Percentiles rank a stretch among this genome's conserved stretches.
phyloP scores from a whole-genome alignment of 2,888 invertebrate genomes.

The Limnephilus auricula region DNA sequence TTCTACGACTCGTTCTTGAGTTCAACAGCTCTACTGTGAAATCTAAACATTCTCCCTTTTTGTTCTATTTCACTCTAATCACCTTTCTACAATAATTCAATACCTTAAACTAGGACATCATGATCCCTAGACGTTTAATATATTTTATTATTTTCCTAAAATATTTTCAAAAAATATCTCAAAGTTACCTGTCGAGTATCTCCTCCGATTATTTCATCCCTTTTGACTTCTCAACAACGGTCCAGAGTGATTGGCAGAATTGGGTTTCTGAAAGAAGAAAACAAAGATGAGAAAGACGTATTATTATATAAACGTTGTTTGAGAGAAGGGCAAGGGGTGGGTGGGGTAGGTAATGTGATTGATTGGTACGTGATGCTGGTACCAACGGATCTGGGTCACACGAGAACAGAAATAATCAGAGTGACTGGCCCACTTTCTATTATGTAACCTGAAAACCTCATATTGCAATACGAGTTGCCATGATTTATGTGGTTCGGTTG shows the following conservation, averaged over 20 bases:
- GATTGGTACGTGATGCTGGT: not conserved
- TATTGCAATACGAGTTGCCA: not conserved
- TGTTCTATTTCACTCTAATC: too few relatives aligned
- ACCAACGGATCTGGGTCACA: not conserved
- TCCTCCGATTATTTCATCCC: not conserved
- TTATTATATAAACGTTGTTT: not conserved
- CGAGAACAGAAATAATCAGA: not conserved
- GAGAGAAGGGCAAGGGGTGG: not conserved
- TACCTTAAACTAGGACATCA: not conserved
- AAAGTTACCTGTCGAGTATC: not conserved
- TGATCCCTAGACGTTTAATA: not conserved
- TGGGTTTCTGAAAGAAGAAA: slow-evolving; percentile 12
- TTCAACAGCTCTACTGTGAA: too few relatives aligned
- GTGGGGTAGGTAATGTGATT: slow-evolving; percentile 3
- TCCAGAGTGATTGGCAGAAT: slow-evolving; percentile 10
- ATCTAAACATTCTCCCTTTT: too few relatives aligned
- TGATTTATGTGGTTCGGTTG: too few relatives aligned
- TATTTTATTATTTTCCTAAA: not conserved
- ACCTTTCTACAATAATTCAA: not conserved
- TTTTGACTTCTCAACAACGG: not conserved
- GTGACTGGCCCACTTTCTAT: not conserved
- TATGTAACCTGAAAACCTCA: not conserved
- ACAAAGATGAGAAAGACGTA: not conserved
- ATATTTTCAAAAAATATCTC: too few relatives aligned
- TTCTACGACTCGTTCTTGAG: too few relatives aligned